These are phyloP conservation scores for Halocynthia roretzi DNA, from an alignment of 23 tunicate species.

Conservation along the genomic window DNA sequence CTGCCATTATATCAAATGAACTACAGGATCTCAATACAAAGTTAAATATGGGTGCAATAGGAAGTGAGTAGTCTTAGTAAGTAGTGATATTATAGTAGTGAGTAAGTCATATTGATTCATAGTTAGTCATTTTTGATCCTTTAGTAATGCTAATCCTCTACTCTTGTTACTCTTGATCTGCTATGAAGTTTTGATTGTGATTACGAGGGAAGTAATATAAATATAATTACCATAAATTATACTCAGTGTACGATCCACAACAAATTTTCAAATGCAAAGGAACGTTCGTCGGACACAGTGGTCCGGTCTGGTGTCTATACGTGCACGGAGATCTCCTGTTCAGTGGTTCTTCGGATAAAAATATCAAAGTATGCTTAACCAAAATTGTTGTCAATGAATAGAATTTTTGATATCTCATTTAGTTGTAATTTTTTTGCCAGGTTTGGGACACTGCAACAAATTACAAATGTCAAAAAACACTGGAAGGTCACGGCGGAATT, in stretches of 20 bases:
- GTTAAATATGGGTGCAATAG: slow-evolving; percentile 59
- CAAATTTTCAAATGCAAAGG: slow-evolving; percentile 99
- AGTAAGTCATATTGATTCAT: neutral
- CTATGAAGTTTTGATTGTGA: no score
- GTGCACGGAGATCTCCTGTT: slow-evolving; percentile 85
- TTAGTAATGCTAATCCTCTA: no score
- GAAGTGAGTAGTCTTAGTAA: slow-evolving; percentile 40
- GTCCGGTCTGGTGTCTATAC: slow-evolving; percentile 96
- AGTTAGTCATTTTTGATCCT: no score
- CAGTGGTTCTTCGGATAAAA: slow-evolving; percentile 86
- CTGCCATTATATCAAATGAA: slow-evolving; percentile 50
- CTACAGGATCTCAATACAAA: slow-evolving; percentile 72
- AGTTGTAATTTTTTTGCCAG: slow-evolving; percentile 12
- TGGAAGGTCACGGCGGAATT: slow-evolving; percentile 85
- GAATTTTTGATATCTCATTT: neutral
- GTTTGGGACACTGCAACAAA: slow-evolving; percentile 97
- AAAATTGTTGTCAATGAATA: neutral
- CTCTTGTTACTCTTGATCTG: no score
- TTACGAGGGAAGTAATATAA: no score
- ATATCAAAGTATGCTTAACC: slow-evolving; percentile 46
- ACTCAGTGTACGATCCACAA: slow-evolving; percentile 73
- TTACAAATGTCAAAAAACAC: slow-evolving; percentile 90
- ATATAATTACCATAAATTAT: neutral
- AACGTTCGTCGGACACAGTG: slow-evolving; percentile 96
- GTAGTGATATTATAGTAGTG: neutral